These are phyloP conservation scores for Silurus asotus DNA, from an alignment of 2,113 vertebrate species.

Conservation along the genomic window DNA sequence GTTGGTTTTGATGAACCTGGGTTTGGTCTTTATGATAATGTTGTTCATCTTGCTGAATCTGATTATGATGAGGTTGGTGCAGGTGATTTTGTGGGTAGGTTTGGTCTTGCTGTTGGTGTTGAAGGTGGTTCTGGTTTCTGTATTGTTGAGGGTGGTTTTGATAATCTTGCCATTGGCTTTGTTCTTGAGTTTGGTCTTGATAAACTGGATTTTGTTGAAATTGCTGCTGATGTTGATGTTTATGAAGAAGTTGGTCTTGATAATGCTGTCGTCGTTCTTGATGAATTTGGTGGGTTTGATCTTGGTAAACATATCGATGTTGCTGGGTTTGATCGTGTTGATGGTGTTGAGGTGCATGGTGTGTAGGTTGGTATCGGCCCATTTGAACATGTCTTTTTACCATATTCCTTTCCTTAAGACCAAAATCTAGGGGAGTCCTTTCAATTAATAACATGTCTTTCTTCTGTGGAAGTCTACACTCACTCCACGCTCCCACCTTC, in stretches of 20 bases:
- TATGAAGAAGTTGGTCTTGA: neutral
- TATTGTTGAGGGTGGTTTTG: too few species aligned
- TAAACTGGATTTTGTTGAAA: neutral
- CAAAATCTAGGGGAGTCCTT: conserved; percentile 77
- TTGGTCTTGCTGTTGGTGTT: neutral
- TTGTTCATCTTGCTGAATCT: neutral
- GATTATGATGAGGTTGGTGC: neutral
- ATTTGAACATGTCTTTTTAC: conserved; percentile 63
- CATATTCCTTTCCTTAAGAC: conserved; percentile 66
- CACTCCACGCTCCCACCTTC: conserved; percentile 84
- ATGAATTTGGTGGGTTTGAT: conserved; percentile 19
- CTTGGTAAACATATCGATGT: neutral
- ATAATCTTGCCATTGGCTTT: neutral
- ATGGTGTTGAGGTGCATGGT: conserved; percentile 49
- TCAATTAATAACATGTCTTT: conserved; percentile 70
- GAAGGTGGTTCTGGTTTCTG: neutral
- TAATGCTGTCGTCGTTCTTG: conserved; percentile 4
- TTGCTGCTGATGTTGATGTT: neutral
- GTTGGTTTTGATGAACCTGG: neutral
- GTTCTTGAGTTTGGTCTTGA: neutral
- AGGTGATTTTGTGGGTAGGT: neutral
- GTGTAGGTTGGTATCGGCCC: conserved; percentile 55
- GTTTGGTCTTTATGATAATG: too few species aligned
- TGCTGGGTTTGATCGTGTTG: neutral
- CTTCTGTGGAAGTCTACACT: conserved; percentile 77